Percentiles rank a stretch among this genome's conserved stretches.
These are phyloP conservation scores for Pseudeuparius sepicola DNA, from an alignment of 2,888 invertebrate species.

Conservation along the genomic window DNA sequence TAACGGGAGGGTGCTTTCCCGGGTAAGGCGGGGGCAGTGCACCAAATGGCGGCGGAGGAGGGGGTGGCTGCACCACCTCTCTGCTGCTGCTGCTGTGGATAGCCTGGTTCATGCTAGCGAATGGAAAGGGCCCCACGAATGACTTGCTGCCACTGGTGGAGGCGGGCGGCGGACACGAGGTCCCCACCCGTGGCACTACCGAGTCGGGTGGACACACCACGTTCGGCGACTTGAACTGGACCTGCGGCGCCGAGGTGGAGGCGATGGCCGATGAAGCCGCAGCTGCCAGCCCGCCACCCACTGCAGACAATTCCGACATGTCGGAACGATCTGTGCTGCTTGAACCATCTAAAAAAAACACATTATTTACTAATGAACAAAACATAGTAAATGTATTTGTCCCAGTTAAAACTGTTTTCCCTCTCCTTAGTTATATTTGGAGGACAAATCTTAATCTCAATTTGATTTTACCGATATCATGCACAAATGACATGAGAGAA, in stretches of 20 bases:
- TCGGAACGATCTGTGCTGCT: no score
- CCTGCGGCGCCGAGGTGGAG: conserved; percentile 29
- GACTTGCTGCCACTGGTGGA: conserved; percentile 40
- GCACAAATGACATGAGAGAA: no score
- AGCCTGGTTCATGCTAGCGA: conserved; percentile 86
- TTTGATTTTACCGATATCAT: no score
- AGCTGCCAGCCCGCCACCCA: conserved; percentile 13
- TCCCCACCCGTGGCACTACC: conserved; percentile 37
- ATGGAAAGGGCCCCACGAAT: conserved; percentile 63
- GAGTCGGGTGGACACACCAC: conserved; percentile 76
- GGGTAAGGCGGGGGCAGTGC: conserved; percentile 27
- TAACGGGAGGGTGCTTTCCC: conserved; percentile 44
- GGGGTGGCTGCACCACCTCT: not conserved
- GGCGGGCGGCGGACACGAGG: conserved; percentile 24
- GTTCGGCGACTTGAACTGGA: conserved; percentile 61
- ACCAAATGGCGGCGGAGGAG: conserved; percentile 20
- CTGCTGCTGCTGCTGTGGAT: conserved; percentile 49
- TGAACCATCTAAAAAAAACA: conserved; percentile 23
- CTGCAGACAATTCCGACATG: no score
- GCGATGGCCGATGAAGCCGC: conserved; percentile 22
- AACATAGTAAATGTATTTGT: no score
- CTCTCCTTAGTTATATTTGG: no score
- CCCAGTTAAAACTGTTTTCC: no score
- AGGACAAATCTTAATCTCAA: no score
- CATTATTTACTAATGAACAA: no score